A percentile compares a stretch with the other conserved stretches of the same genome.
Conservation (phyloP, 1,140 invertebrate genomes). For the Brachionus asplanchnoidis region DNA sequence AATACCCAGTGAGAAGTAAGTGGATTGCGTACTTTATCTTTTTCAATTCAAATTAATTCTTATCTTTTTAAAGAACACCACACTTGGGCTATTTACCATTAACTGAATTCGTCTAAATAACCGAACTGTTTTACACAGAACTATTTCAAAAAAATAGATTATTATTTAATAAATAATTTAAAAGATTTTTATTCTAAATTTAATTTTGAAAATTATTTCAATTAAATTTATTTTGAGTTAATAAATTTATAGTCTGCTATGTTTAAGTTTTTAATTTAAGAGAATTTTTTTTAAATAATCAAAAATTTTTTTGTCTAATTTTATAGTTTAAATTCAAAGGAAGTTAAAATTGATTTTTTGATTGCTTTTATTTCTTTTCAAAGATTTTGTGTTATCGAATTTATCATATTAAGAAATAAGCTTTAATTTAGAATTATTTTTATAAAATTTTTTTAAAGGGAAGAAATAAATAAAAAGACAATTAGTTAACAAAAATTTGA, state of each 20-base stretch:
- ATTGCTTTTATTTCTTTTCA: too few species aligned
- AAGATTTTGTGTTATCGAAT: too few species aligned
- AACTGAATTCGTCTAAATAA: neutral
- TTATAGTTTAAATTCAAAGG: too few species aligned
- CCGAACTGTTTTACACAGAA: neutral
- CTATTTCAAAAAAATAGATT: neutral
- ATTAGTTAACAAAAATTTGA: too few species aligned
- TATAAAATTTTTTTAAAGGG: too few species aligned
- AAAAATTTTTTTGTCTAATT: too few species aligned
- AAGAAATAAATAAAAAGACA: too few species aligned
- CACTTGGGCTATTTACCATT: constrained; percentile 41
- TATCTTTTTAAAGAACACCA: constrained; percentile 23
- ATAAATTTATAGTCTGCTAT: too few species aligned
- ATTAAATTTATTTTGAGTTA: too few species aligned
- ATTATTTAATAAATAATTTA: neutral
- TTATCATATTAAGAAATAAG: too few species aligned
- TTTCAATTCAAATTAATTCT: neutral
- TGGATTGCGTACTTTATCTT: neutral
- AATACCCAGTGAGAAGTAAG: constrained; percentile 42
- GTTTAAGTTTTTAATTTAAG: neutral
- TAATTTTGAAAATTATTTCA: neutral
- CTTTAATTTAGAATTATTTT: too few species aligned
- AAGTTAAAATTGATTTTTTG: too few species aligned
- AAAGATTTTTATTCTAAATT: neutral
- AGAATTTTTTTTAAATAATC: neutral